Evolutionary conservation across 2,797 vertebrate species (phyloP).

Genomic region (Malurus leucopterus): DNA sequence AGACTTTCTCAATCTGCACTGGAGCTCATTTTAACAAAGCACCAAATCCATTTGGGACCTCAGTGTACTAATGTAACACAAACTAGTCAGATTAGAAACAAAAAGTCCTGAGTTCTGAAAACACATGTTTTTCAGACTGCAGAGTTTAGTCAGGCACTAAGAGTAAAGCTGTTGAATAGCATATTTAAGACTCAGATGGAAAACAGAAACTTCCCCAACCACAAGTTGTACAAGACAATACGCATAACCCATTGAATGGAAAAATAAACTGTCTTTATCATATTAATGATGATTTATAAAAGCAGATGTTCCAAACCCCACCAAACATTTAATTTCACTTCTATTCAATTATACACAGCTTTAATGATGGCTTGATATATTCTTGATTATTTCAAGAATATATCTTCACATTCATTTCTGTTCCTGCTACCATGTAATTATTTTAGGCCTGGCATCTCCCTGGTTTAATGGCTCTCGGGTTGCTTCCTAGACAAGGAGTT

Average conservation of each 20-base stretch:
- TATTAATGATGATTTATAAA: neutral
- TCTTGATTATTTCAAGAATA: neutral
- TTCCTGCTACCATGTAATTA: neutral
- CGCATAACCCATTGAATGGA: neutral
- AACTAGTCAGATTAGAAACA: neutral
- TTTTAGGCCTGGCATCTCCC: neutral
- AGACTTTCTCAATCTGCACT: neutral
- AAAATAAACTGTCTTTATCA: conserved; percentile 25
- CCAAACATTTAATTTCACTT: neutral
- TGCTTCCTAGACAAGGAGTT: neutral
- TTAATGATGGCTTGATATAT: neutral
- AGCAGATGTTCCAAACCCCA: conserved; percentile 15
- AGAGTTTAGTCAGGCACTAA: neutral
- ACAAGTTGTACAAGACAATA: conserved; percentile 25
- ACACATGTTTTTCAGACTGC: conserved; percentile 22
- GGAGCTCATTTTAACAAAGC: neutral
- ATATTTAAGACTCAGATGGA: conserved; percentile 9
- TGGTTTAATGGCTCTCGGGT: neutral
- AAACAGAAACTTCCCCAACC: conserved; percentile 37
- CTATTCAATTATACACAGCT: neutral
- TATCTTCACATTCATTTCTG: neutral
- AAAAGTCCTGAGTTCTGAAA: conserved; percentile 6
- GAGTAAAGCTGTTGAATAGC: conserved; percentile 7
- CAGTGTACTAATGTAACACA: neutral
- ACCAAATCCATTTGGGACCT: neutral